Percentiles rank a stretch among this genome's conserved stretches.
Conservation (phyloP, 2,113 vertebrate genomes). For the Brienomyrus longianalis region DNA sequence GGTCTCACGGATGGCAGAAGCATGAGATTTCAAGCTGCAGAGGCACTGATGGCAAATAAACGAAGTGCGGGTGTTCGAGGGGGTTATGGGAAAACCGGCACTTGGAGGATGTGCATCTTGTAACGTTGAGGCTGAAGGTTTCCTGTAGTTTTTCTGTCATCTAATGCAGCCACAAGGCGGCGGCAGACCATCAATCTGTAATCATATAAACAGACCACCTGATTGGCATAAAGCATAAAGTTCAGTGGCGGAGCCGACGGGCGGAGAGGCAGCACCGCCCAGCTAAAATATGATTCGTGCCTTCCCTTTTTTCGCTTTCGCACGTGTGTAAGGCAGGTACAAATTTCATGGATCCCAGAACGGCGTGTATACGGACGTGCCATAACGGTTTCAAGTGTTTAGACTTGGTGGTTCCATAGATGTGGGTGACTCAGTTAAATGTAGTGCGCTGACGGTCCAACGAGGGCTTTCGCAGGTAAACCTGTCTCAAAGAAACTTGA, state of each 20-base stretch:
- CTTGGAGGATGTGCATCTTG: not conserved
- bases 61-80: not conserved
- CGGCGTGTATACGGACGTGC: not conserved
- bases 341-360: not conserved
- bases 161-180: not conserved
- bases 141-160: not conserved
- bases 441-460: not conserved
- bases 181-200: not conserved
- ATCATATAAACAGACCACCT: not conserved
- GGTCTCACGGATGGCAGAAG: not conserved
- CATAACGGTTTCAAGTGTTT: not conserved
- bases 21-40: not conserved
- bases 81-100: not conserved
- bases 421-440: not conserved
- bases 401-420: not conserved
- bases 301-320: not conserved
- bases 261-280: not conserved
- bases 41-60: not conserved
- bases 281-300: not conserved
- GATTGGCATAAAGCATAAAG: not conserved
- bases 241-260: not conserved
- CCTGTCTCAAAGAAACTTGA: not conserved
- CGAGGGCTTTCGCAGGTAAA: not conserved
- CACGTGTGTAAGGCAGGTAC: not conserved
- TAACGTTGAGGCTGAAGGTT: not conserved